Conservation (phyloP, 2,113 vertebrate species). For the Ammodytes dubius region DNA sequence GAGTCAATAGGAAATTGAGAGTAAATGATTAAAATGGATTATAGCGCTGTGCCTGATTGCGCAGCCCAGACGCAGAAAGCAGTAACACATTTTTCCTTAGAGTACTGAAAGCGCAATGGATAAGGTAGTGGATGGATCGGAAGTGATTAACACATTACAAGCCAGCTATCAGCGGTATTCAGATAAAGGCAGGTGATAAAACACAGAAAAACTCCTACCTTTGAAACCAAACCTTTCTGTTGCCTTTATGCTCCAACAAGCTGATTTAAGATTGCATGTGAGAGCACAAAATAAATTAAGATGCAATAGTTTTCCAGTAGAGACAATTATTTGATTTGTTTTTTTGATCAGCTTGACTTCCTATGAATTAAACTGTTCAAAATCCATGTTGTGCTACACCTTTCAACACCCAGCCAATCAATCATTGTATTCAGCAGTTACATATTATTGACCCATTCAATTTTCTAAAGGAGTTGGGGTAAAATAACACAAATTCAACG, state of each 20-base stretch:
- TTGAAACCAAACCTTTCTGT: conserved; percentile 24
- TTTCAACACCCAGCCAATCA: neutral
- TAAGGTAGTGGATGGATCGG: conserved; percentile 33
- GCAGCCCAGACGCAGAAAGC: conserved; percentile 10
- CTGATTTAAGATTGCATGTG: neutral
- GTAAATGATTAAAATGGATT: conserved; percentile 72
- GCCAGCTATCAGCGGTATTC: conserved; percentile 33
- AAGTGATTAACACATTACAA: conserved; percentile 57
- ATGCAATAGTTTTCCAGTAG: neutral
- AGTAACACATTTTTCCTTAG: conserved; percentile 31
- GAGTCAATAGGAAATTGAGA: conserved; percentile 56
- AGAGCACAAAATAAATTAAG: neutral
- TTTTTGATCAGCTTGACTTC: neutral
- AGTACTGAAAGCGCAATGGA: conserved; percentile 2
- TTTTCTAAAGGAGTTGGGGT: neutral
- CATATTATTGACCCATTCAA: neutral
- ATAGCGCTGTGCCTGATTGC: conserved; percentile 48
- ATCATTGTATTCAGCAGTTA: neutral
- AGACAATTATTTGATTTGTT: neutral
- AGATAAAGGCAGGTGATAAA: conserved; percentile 51
- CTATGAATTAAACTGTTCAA: neutral
- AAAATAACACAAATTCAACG: neutral
- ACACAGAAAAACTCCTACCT: neutral
- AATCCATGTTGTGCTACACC: neutral
- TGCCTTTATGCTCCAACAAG: neutral